phyloP scores from a whole-genome alignment of 2,797 vertebrate genomes.

The Benthosema pterotum region DNA sequence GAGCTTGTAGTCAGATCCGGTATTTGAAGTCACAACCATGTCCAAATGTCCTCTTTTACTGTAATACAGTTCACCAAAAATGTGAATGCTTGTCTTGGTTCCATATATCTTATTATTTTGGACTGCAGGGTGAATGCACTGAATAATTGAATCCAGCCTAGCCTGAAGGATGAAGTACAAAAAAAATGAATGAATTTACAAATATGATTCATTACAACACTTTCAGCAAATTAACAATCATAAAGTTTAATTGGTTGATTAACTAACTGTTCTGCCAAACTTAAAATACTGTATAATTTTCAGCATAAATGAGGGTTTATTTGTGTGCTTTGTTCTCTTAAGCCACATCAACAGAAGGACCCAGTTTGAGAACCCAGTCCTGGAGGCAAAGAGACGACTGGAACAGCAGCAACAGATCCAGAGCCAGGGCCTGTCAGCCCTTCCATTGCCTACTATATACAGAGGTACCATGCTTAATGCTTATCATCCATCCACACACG shows the following conservation, averaged over 20 bases:
- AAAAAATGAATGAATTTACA: not conserved
- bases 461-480: conserved; percentile 60
- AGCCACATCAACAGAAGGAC: conserved; percentile 99
- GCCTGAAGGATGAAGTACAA: not conserved
- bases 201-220: conserved; percentile 3
- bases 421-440: conserved; percentile 93
- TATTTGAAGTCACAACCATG: no score
- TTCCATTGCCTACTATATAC: conserved; percentile 86
- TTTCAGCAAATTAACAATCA: not conserved
- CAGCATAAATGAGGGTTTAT: conserved; percentile 1
- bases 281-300: no score
- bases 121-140: no score
- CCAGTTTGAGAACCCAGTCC: conserved; percentile 99
- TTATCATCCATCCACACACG: not conserved
- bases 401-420: conserved; percentile 97
- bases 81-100: no score
- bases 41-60: no score
- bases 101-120: no score
- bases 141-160: no score
- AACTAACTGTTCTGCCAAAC: no score
- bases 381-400: conserved; percentile 97
- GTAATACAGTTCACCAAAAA: no score
- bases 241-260: not conserved
- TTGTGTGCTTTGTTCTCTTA: conserved; percentile 46
- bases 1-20: no score